Percentiles rank a stretch among this genome's conserved stretches.
Conservation (phyloP, 2,113 vertebrate species). For the Corvus moneduloides region DNA sequence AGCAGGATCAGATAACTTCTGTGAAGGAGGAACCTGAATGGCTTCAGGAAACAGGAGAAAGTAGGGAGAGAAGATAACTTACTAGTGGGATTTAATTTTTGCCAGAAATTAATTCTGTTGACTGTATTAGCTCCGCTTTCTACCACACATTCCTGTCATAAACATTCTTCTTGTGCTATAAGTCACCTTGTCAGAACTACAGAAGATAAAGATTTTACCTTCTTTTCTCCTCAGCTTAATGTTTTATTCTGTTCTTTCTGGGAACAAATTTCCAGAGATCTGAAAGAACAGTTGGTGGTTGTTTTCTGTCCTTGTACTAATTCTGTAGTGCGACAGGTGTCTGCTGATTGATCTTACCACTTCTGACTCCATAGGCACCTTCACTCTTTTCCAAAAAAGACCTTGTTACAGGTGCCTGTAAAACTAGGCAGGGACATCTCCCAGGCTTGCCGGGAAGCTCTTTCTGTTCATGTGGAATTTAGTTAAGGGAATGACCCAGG, state of each 20-base stretch:
- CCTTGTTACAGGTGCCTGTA: background rate
- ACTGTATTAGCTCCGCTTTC: background rate
- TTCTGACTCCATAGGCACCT: background rate
- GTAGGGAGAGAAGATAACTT: background rate
- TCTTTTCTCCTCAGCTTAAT: background rate
- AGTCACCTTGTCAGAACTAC: background rate
- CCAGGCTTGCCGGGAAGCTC: background rate
- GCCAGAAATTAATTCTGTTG: background rate
- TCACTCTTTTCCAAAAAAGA: background rate
- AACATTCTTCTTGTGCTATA: background rate
- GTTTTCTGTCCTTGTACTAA: background rate
- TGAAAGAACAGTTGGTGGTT: background rate
- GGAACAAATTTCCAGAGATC: background rate
- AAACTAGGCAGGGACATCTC: background rate
- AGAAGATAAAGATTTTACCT: background rate
- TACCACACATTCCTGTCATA: background rate
- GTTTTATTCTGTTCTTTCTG: background rate
- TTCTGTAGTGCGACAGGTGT: background rate
- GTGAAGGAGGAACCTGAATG: background rate
- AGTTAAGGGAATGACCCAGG: background rate
- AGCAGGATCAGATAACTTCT: background rate
- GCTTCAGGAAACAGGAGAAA: background rate
- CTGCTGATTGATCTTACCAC: background rate
- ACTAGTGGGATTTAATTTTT: background rate
- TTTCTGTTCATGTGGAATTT: background rate